A percentile compares a stretch with the other conserved stretches of the same genome.
Evolutionary conservation across 2,888 invertebrate genomes (phyloP).

Genomic region (Hermaeophaga mercurialis): DNA sequence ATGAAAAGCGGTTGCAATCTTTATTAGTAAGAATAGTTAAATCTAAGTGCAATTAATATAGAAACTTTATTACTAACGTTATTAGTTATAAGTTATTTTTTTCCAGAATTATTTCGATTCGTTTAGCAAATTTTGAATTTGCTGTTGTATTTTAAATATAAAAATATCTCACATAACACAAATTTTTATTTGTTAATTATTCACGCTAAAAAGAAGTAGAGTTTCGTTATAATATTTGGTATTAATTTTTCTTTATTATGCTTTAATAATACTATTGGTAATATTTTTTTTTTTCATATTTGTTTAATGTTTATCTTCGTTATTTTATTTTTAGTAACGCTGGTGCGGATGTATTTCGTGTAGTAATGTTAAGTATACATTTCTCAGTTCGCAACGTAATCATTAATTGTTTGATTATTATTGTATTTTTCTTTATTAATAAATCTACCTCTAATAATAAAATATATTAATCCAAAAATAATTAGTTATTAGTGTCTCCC

Average conservation of each 20-base stretch:
- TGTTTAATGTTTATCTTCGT: conserved; percentile 44
- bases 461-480: conserved; percentile 22
- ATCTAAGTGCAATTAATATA: conserved; percentile 58
- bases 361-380: conserved; percentile 36
- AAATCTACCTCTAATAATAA: conserved; percentile 61
- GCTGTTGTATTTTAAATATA: conserved; percentile 27
- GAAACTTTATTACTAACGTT: conserved; percentile 56
- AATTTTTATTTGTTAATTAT: conserved; percentile 23
- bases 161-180: background rate
- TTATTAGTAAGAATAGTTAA: conserved; percentile 43
- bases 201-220: conserved; percentile 28
- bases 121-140: conserved; percentile 49
- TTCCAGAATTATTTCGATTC: conserved; percentile 42
- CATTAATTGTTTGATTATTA: conserved; percentile 56
- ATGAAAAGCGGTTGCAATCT: conserved; percentile 40
- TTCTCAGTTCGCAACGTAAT: conserved; percentile 46
- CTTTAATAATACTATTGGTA: conserved; percentile 37
- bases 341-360: conserved; percentile 51
- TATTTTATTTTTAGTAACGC: conserved; percentile 46
- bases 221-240: conserved; percentile 35
- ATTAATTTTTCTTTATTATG: conserved; percentile 37
- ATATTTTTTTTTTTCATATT: conserved; percentile 34
- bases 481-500: too few species aligned
- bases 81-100: conserved; percentile 39
- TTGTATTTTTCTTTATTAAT: conserved; percentile 59